These are phyloP conservation scores for Nephrotoma appendiculata DNA, from an alignment of 2,888 invertebrate species.

Conservation along the genomic window DNA sequence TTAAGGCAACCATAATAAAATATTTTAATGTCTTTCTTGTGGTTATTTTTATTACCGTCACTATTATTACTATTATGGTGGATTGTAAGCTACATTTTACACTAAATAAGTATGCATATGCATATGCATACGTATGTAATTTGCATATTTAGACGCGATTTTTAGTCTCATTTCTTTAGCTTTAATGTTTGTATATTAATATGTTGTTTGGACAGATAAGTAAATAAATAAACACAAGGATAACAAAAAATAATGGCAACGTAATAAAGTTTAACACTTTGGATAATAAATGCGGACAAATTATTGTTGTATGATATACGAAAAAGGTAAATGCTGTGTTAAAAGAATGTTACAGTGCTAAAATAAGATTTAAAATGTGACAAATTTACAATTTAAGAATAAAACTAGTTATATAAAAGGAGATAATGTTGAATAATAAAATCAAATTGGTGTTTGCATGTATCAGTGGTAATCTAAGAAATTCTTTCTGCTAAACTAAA, in stretches of 20 bases:
- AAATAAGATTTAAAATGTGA: not conserved
- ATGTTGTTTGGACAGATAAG: not conserved
- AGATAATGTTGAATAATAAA: not conserved
- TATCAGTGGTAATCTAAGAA: not conserved
- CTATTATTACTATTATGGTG: not conserved
- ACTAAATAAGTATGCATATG: not conserved
- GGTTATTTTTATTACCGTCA: not conserved
- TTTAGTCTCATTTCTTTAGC: not conserved
- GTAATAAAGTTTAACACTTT: not conserved
- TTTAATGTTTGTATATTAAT: not conserved
- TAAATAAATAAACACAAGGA: not conserved
- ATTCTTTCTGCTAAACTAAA: too few species aligned
- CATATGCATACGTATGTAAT: not conserved
- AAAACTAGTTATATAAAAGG: not conserved
- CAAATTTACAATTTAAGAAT: not conserved
- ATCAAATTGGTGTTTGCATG: not conserved
- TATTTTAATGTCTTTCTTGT: not conserved
- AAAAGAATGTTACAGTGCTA: not conserved
- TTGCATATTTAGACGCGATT: not conserved
- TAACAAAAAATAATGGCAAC: not conserved
- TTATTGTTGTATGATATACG: not conserved
- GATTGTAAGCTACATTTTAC: not conserved
- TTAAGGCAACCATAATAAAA: not conserved
- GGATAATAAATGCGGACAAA: not conserved
- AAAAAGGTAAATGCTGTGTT: not conserved